Evolutionary conservation across 2,888 invertebrate genomes (phyloP).

Genomic region (Eilema griseolum): DNA sequence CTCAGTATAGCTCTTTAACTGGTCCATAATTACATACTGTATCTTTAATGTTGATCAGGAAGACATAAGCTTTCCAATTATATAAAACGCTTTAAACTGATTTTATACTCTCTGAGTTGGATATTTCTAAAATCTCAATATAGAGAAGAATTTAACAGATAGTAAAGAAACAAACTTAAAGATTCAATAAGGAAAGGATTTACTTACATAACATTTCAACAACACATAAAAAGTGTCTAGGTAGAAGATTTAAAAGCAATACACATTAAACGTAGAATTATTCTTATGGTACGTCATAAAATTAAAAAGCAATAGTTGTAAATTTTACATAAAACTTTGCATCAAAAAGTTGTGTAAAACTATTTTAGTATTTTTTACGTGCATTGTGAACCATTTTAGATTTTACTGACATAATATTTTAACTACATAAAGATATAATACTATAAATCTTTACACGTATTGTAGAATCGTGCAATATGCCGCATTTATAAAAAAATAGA

Average conservation of each 20-base stretch:
- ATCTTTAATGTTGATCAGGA: constrained; percentile 43
- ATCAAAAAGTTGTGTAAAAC: constrained; percentile 40
- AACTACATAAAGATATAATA: constrained; percentile 16
- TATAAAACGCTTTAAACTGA: constrained; percentile 37
- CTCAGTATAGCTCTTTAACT: constrained; percentile 33
- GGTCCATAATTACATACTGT: constrained; percentile 39
- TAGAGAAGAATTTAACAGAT: constrained; percentile 18
- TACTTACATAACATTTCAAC: constrained; percentile 21
- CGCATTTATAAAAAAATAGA: background rate
- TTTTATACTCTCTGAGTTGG: constrained; percentile 26
- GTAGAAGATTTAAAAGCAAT: constrained; percentile 35
- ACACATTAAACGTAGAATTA: constrained; percentile 52
- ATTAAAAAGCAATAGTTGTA: constrained; percentile 64
- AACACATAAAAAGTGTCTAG: constrained; percentile 28
- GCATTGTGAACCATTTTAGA: constrained; percentile 30
- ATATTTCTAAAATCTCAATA: constrained; percentile 27
- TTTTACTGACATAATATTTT: constrained; percentile 33
- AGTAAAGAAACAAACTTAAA: constrained; percentile 19
- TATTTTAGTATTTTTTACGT: constrained; percentile 53
- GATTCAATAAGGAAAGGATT: constrained; percentile 21
- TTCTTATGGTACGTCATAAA: constrained; percentile 58
- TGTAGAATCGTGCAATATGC: background rate
- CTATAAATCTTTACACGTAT: background rate
- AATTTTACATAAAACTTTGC: constrained; percentile 54
- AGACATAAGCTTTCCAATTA: constrained; percentile 46